Evolutionary conservation across 2,113 vertebrate species (phyloP).

Genomic region (Leucosticte australis): DNA sequence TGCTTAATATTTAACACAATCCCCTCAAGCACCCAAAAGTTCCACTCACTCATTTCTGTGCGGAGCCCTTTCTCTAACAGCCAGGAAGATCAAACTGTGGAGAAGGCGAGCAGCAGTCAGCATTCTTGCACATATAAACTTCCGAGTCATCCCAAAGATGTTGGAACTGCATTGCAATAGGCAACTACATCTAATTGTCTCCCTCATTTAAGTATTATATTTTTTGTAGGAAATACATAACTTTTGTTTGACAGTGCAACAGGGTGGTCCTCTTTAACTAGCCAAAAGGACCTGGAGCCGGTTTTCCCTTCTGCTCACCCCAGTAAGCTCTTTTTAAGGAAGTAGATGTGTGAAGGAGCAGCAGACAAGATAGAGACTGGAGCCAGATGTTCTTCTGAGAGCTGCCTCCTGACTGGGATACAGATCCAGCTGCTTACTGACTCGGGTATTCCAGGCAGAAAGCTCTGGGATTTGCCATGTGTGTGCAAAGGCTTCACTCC

Average conservation of each 20-base stretch:
- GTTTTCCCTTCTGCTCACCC: background rate
- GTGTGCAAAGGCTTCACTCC: background rate
- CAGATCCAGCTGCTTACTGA: conserved; percentile 47
- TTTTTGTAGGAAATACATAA: conserved; percentile 11
- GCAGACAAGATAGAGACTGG: conserved; percentile 44
- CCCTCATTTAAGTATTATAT: background rate
- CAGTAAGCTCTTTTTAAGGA: conserved; percentile 29
- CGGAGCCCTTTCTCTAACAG: background rate
- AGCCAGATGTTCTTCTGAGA: conserved; percentile 28
- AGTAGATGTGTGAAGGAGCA: conserved; percentile 49
- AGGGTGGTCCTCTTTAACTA: conserved; percentile 41
- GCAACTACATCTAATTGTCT: background rate
- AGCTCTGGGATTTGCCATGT: conserved; percentile 18
- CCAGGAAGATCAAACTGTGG: background rate
- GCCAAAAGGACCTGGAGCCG: background rate
- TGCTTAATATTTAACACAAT: background rate
- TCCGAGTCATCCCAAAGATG: background rate
- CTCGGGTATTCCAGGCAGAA: conserved; percentile 33
- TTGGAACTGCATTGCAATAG: background rate
- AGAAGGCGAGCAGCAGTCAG: accelerated
- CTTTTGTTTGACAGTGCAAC: conserved; percentile 7
- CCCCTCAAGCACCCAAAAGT: background rate
- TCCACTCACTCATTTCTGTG: background rate
- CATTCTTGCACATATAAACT: background rate
- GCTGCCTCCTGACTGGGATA: conserved; percentile 28